Evolutionary conservation across 2,113 vertebrate species (phyloP).

Genomic region (Dicentrarchus labrax): DNA sequence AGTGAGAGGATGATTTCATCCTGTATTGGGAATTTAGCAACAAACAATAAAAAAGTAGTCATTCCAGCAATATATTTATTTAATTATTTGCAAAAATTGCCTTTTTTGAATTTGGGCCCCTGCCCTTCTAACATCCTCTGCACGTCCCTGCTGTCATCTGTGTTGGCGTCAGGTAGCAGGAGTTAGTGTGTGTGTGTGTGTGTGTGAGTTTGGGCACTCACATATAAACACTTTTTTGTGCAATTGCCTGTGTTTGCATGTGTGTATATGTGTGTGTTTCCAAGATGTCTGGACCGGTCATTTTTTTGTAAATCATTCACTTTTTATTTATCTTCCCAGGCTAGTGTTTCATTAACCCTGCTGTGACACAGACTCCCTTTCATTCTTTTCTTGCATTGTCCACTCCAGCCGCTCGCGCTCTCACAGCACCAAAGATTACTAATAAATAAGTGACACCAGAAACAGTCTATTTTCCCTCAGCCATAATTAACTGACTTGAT

Average conservation of each 20-base stretch:
- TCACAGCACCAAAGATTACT: conserved; percentile 64
- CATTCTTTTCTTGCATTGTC: conserved; percentile 69
- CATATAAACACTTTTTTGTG: conserved; percentile 29
- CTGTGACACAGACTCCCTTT: conserved; percentile 73
- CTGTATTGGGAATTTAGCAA: too few species aligned
- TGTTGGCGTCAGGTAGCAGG: conserved; percentile 23
- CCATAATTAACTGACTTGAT: conserved; percentile 80
- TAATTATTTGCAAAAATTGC: too few species aligned
- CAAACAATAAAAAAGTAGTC: too few species aligned
- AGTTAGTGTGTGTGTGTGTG: conserved; percentile 15
- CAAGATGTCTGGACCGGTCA: conserved; percentile 31
- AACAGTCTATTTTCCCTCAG: conserved; percentile 66
- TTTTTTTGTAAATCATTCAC: conserved; percentile 73
- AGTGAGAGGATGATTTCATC: too few species aligned
- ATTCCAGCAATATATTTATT: too few species aligned
- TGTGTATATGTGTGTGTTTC: conserved; percentile 35
- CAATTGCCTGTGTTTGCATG: conserved; percentile 12
- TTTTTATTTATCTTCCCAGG: conserved; percentile 78
- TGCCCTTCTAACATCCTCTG: too few species aligned
- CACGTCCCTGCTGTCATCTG: background rate
- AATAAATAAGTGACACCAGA: conserved; percentile 78
- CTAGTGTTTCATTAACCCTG: conserved; percentile 79
- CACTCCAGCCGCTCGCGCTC: conserved; percentile 56
- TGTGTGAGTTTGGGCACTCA: background rate
- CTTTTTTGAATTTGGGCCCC: too few species aligned